These are phyloP conservation scores for Plebejus melissa DNA, from an alignment of 2,888 invertebrate species.

Conservation along the genomic window DNA sequence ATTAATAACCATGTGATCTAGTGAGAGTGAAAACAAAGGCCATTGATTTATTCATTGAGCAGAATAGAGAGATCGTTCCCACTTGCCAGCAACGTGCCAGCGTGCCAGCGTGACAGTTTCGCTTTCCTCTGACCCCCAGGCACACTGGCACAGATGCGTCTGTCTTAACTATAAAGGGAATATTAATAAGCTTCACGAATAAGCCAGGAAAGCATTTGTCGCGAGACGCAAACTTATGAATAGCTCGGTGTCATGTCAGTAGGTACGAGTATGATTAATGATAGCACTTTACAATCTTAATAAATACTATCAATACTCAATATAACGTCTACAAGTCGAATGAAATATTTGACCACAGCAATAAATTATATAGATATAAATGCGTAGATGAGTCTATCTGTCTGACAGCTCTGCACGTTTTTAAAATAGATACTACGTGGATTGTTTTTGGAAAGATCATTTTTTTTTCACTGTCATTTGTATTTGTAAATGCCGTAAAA, in stretches of 20 bases:
- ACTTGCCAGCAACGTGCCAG: neutral
- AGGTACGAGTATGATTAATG: neutral
- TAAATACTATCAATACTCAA: neutral
- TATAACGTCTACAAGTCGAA: neutral
- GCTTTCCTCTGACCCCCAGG: neutral
- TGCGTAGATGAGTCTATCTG: neutral
- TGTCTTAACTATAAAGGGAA: neutral
- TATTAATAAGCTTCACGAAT: neutral
- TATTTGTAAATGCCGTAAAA: no score
- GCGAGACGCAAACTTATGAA: neutral
- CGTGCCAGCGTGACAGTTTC: conserved; percentile 6
- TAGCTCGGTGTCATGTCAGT: neutral
- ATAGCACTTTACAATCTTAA: neutral
- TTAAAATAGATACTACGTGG: no score
- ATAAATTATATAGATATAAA: neutral
- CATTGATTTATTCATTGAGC: neutral
- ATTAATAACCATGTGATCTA: neutral
- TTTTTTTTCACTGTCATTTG: no score
- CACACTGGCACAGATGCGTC: conserved; percentile 6
- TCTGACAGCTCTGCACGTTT: no score
- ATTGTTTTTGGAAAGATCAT: no score
- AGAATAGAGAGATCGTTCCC: conserved; percentile 2
- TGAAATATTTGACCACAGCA: neutral
- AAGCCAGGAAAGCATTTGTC: neutral
- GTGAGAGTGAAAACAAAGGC: conserved; percentile 14